These are phyloP conservation scores for Sesamia inferens DNA, from an alignment of 2,888 invertebrate genomes.

Conservation along the genomic window DNA sequence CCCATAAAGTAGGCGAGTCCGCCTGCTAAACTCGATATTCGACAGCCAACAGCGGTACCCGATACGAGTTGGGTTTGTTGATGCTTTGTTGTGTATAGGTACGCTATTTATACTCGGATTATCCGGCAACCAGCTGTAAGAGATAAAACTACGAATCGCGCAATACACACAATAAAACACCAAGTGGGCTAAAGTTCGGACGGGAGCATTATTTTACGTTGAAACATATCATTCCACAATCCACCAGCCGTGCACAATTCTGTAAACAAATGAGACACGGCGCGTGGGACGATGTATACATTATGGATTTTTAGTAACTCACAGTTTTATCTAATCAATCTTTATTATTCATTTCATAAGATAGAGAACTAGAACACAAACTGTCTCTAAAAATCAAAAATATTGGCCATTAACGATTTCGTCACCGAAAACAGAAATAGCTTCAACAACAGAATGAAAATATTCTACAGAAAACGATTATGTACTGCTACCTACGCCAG, in stretches of 20 bases:
- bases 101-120: constrained; percentile 84
- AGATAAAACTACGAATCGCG: constrained; percentile 81
- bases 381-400: constrained; percentile 34
- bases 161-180: constrained; percentile 84
- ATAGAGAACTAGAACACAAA: constrained; percentile 42
- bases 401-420: constrained; percentile 47
- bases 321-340: constrained; percentile 68
- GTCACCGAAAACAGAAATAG: constrained; percentile 39
- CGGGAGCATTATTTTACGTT: constrained; percentile 82
- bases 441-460: constrained; percentile 6
- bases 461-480: constrained; percentile 4
- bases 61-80: constrained; percentile 65
- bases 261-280: constrained; percentile 84
- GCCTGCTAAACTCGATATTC: constrained; percentile 57
- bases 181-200: constrained; percentile 79
- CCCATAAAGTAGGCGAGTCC: constrained; percentile 63
- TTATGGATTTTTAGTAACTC: constrained; percentile 78
- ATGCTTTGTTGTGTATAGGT: constrained; percentile 85
- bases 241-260: constrained; percentile 80
- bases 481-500: constrained; percentile 5
- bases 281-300: constrained; percentile 80
- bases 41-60: constrained; percentile 67
- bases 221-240: constrained; percentile 83
- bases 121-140: constrained; percentile 88
- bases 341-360: constrained; percentile 55